These are phyloP conservation scores for Pao palembangensis DNA, from an alignment of 2,113 vertebrate genomes.

Conservation along the genomic window DNA sequence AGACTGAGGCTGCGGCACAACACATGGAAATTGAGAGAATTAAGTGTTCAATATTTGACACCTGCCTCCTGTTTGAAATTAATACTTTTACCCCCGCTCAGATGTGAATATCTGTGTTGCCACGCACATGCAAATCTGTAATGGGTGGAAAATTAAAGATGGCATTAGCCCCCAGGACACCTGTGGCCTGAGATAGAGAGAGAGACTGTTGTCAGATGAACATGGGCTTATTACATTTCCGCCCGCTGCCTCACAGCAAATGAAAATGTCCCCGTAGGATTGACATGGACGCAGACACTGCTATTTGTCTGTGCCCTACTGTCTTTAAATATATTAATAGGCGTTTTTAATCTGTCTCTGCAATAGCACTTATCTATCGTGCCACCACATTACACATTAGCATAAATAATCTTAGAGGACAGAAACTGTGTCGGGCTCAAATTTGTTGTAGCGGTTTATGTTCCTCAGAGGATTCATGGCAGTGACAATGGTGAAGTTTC, in stretches of 20 bases:
- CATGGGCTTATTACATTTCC: constrained; percentile 21
- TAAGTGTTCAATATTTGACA: constrained; percentile 4
- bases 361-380: background rate
- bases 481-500: background rate
- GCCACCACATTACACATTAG: background rate
- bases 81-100: constrained; percentile 20
- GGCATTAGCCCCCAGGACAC: constrained; percentile 33
- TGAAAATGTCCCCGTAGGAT: constrained; percentile 18
- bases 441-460: background rate
- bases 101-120: constrained; percentile 25
- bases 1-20: no score
- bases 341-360: background rate
- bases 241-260: constrained; percentile 2
- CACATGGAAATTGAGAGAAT: background rate
- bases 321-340: constrained; percentile 18
- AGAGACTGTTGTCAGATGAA: constrained; percentile 27
- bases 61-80: constrained; percentile 18
- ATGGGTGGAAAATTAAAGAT: constrained; percentile 15
- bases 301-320: background rate
- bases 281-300: background rate
- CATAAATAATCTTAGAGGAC: background rate
- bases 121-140: constrained; percentile 13
- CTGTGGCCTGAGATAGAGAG: constrained; percentile 12
- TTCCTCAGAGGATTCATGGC: background rate
- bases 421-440: background rate